Evolutionary conservation across 2,888 invertebrate genomes (phyloP), one percentile per base, ranked within the genome.

Genomic region (Abscondita cerata): DNA sequence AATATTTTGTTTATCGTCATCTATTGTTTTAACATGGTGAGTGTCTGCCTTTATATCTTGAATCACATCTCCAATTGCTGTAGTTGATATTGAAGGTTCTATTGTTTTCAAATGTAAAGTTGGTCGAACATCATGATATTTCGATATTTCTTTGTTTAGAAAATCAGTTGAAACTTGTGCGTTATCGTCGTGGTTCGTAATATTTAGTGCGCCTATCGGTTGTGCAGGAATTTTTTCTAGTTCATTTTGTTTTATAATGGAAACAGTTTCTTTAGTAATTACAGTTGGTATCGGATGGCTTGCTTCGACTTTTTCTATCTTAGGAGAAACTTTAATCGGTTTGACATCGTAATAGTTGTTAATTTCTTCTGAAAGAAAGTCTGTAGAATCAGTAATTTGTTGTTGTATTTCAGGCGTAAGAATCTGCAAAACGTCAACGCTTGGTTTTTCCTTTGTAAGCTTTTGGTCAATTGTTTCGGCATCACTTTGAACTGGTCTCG

Each of bases 391-490:
- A 25, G 31, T 13, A 19, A 47, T 20, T 9, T 15, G 16, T 41
- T 41, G 41, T 3, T 16, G 6, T 41, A 41, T 18, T 18, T 41
- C 41, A 16, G 20, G 20, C 6, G 41, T 16, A 41, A 41, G 41
- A 41, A 18, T 15, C 16, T 41, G 41, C 13, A 18, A 20, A 20
- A 20, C 19, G n/a, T 16, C 5, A n/a, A 5, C 36, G 11, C 3
- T 36, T 36, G 11, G n/a, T n/a, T 56, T n/a, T 47, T 11, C 58
- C 68, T 53, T 59, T 68, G 65, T 70, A 70, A 4, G 62, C 25
- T 64, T 71, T 70, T 55, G 64, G 44, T 70, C 69, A 59, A 68
- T 58, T 60, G 69, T 72, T 53, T 67, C 68, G 2, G 68, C 62
- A n/a, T 68, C 68, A 6, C 5, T 8, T 13, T 41, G 1, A 8